A percentile compares a stretch with the other conserved stretches of the same genome.
phyloP scores from a whole-genome alignment of 2,888 invertebrate genomes.

The Chirona hameri region DNA sequence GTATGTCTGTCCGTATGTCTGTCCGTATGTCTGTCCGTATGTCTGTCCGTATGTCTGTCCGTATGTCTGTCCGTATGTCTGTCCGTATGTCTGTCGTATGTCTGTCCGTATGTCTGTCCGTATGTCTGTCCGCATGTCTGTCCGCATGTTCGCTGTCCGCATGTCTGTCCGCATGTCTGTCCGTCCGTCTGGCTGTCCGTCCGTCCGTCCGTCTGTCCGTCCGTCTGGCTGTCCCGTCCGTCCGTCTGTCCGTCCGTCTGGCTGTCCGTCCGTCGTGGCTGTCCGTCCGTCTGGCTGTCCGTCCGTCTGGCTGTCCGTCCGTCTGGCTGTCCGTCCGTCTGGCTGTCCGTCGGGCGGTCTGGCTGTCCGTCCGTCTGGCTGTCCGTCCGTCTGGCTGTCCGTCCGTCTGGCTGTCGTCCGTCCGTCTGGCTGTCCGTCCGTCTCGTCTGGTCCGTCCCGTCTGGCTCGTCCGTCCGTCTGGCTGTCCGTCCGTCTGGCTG shows the following conservation, averaged over 20 bases:
- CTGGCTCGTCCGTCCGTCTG: slow-evolving; percentile 74
- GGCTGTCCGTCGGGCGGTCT: no score
- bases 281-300: slow-evolving; percentile 69
- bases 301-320: slow-evolving; percentile 69
- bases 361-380: slow-evolving; percentile 69
- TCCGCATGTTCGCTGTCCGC: no score
- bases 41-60: slow-evolving; percentile 71
- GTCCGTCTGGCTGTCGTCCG: slow-evolving; percentile 73
- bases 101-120: slow-evolving; percentile 69
- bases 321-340: slow-evolving; percentile 74
- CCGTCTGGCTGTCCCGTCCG: slow-evolving; percentile 70
- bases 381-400: slow-evolving; percentile 70
- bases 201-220: slow-evolving; percentile 69
- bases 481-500: no score
- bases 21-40: slow-evolving; percentile 70
- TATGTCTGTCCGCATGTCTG: no score
- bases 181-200: no score
- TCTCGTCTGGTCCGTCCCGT: no score
- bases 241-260: slow-evolving; percentile 72
- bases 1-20: slow-evolving; percentile 68
- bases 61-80: slow-evolving; percentile 69
- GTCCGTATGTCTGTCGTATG: slow-evolving; percentile 75
- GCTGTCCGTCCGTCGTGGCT: no score
- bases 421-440: slow-evolving; percentile 67
- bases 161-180: slow-evolving; percentile 73